A percentile compares a stretch with the other conserved stretches of the same genome.
phyloP scores from a whole-genome alignment of 2,888 invertebrate genomes.

The Clostera curtula region DNA sequence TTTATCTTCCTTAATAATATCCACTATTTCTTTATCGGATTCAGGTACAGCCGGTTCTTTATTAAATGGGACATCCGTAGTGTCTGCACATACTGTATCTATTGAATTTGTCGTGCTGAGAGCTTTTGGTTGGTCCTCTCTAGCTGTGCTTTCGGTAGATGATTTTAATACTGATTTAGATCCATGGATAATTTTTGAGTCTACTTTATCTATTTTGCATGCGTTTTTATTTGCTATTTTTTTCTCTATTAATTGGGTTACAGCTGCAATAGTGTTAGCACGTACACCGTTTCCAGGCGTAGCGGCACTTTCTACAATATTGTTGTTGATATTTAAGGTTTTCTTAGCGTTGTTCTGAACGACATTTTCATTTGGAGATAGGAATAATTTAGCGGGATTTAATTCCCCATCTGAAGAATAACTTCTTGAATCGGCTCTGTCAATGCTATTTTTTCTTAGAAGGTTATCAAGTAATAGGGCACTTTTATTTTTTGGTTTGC shows the following conservation, averaged over 20 bases:
- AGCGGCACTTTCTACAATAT: slow-evolving; percentile 54
- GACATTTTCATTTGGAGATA: slow-evolving; percentile 51
- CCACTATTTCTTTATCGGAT: slow-evolving; percentile 20
- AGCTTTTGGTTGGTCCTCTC: slow-evolving; percentile 31
- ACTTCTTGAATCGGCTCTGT: slow-evolving; percentile 56
- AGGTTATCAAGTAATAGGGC: slow-evolving; percentile 71
- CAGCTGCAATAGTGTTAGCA: slow-evolving; percentile 54
- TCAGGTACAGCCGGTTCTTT: slow-evolving; percentile 14
- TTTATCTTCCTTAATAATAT: slow-evolving; percentile 21
- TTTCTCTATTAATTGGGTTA: slow-evolving; percentile 56
- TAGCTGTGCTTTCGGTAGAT: slow-evolving; percentile 40
- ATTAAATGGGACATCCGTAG: slow-evolving; percentile 17
- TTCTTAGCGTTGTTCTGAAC: slow-evolving; percentile 53
- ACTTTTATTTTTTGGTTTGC: slow-evolving; percentile 63
- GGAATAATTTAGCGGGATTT: slow-evolving; percentile 64
- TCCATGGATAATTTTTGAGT: slow-evolving; percentile 53
- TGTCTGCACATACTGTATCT: slow-evolving; percentile 21
- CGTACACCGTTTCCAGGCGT: slow-evolving; percentile 45
- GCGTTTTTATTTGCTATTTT: slow-evolving; percentile 54
- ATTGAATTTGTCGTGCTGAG: slow-evolving; percentile 22
- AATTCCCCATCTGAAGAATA: slow-evolving; percentile 52
- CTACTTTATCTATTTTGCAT: slow-evolving; percentile 54
- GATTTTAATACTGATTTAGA: slow-evolving; percentile 61
- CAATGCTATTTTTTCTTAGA: slow-evolving; percentile 74
- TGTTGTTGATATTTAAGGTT: slow-evolving; percentile 66